These are phyloP conservation scores for Brachionus rubens DNA, from an alignment of 1,140 invertebrate species.

Conservation along the genomic window DNA sequence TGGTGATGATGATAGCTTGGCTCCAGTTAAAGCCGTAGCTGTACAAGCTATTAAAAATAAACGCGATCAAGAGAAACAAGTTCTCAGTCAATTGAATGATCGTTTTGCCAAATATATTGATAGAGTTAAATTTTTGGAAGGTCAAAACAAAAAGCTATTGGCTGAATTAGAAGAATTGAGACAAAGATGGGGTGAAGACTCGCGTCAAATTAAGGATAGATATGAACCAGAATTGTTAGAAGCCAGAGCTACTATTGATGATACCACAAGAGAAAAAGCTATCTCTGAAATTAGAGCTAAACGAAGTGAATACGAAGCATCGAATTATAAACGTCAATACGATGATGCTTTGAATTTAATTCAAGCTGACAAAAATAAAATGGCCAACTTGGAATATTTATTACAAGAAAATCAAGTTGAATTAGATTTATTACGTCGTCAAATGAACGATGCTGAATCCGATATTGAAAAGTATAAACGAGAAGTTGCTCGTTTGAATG, in stretches of 20 bases:
- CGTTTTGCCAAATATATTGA: conserved; percentile 46
- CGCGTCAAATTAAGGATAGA: neutral
- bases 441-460: conserved; percentile 24
- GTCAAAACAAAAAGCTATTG: conserved; percentile 40
- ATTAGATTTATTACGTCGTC: conserved; percentile 12
- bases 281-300: conserved; percentile 45
- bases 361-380: conserved; percentile 35
- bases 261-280: conserved; percentile 40
- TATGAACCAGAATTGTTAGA: conserved; percentile 40
- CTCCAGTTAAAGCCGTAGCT: neutral
- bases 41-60: conserved; percentile 21
- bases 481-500: conserved; percentile 48
- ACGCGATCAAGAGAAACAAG: conserved; percentile 43
- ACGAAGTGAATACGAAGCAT: conserved; percentile 39
- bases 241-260: neutral
- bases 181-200: conserved; percentile 40
- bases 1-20: neutral
- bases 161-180: conserved; percentile 31
- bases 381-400: conserved; percentile 6
- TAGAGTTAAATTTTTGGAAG: conserved; percentile 39
- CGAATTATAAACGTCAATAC: conserved; percentile 21
- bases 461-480: conserved; percentile 42
- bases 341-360: conserved; percentile 27
- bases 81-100: conserved; percentile 35
- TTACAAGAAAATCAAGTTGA: conserved; percentile 41